Base-by-base conservation (phyloP, 2,888 invertebrate species). In the Portevinia maculata region DNA sequence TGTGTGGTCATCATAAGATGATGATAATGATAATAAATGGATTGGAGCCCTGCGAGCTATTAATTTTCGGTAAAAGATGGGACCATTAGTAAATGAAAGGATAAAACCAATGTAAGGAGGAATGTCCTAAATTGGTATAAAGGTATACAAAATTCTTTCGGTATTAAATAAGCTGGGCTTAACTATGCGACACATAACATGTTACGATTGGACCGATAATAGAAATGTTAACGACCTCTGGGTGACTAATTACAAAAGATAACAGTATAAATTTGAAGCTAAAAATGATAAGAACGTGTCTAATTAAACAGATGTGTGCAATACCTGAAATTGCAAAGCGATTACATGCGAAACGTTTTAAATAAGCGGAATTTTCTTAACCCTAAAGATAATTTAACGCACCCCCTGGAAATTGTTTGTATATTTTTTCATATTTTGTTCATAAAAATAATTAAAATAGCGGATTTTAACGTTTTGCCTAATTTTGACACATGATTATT, bases 1-100 rank as follows among this genome's bases (percentile, higher is more conserved):
- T 74, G 79, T 74, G 53, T 67, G 79, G 73, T 79, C 74, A 79
- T 67, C 79, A 79, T 60, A 79, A 74, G 60, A 74, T 73, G 60
- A 78, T 70, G 57, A 37, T 55, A 53, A n/a, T n/a, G n/a, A n/a
- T 60, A 48, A 67, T 55, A 53, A 67, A 48, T 53, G 55, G 73
- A 62, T 60, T 79, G 73, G 52, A 53, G 39, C 17, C 46, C 62
- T 73, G 37, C 64, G 55, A 52, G 55, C 62, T 64, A 55, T 73
- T 73, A 73, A 46, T 64, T 64, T 62, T 34, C 24, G 46, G 64
- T 73, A 73, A 64, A 44, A 55, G 44, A 73, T 73, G 24, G 73
- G 44, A n/a, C 28, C 44, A 53, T 62, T 52, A 39, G 13, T 44
- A 39, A 30, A 44, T 24, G 19, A 24, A 8, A 37, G 46, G 46